Conservation (phyloP, 2,113 vertebrate species). For the Sylvilagus bachmani region DNA sequence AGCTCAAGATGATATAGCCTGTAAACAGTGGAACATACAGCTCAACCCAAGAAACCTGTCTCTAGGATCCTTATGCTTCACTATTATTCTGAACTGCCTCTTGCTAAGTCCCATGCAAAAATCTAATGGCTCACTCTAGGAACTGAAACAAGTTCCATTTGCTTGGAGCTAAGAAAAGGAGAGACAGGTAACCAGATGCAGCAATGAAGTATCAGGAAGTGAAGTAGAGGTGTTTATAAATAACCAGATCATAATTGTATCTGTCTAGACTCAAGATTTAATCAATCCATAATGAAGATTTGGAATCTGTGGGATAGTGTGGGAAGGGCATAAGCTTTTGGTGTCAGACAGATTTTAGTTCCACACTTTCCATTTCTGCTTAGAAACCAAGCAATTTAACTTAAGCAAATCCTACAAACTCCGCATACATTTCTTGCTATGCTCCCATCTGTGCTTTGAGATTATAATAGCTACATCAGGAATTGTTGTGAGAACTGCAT, state of each 20-base stretch:
- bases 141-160: neutral
- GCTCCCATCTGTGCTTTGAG: conserved; percentile 59
- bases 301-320: neutral
- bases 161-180: neutral
- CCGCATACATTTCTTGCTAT: neutral
- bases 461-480: conserved; percentile 64
- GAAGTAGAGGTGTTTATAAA: neutral
- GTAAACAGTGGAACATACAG: neutral
- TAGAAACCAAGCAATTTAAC: conserved; percentile 49
- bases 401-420: conserved; percentile 62
- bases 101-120: neutral
- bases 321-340: neutral
- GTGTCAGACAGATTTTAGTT: conserved; percentile 47
- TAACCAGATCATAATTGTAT: neutral
- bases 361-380: neutral
- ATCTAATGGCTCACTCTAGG: neutral
- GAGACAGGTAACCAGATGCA: neutral
- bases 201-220: neutral
- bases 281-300: neutral
- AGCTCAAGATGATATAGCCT: neutral
- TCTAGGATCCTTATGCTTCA: neutral
- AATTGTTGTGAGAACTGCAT: conserved; percentile 49
- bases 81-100: neutral
- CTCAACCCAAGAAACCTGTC: neutral
- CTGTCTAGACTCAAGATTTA: neutral